Conservation (phyloP, 2,797 vertebrate genomes). For the Hydrocynus forskahlii region DNA sequence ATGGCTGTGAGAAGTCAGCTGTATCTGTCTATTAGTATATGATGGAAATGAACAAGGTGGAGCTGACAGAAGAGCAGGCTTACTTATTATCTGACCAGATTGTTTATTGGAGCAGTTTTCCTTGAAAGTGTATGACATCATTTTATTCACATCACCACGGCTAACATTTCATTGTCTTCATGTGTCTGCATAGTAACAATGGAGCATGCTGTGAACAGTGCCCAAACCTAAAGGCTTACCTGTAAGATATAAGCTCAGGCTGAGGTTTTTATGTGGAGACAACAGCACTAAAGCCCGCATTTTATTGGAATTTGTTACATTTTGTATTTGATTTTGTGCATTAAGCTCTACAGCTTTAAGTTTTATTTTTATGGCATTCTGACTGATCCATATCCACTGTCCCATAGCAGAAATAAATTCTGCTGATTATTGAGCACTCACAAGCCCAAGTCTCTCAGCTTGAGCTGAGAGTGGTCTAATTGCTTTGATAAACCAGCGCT, state of each 20-base stretch:
- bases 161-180: background rate
- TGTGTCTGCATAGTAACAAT: no score
- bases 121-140: background rate
- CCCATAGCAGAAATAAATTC: background rate
- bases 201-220: no score
- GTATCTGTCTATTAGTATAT: background rate
- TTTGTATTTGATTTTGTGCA: background rate
- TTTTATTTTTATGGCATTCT: background rate
- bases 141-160: background rate
- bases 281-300: background rate
- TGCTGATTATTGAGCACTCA: background rate
- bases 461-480: background rate
- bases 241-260: no score
- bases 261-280: slow-evolving; percentile 1
- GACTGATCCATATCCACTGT: background rate
- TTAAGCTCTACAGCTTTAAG: background rate
- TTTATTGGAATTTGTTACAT: background rate
- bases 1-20: background rate
- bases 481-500: background rate
- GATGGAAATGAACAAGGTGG: background rate
- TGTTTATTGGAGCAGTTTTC: background rate
- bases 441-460: background rate
- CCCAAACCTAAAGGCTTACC: background rate
- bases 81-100: background rate
- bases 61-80: background rate